These are phyloP conservation scores for Perca flavescens DNA, from an alignment of 2,113 vertebrate genomes.

Conservation along the genomic window DNA sequence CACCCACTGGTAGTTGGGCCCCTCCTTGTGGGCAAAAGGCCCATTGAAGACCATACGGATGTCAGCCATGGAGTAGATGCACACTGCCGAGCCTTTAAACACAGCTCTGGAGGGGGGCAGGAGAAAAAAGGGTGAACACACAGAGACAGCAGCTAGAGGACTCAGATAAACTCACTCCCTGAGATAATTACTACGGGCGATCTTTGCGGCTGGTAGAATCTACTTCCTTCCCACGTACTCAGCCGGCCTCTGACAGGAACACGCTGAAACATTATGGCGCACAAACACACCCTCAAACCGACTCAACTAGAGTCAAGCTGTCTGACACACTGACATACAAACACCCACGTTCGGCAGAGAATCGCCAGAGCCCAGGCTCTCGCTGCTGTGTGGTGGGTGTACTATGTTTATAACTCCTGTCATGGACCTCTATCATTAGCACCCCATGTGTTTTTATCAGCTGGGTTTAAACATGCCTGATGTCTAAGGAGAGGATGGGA, in stretches of 20 bases:
- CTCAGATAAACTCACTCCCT: constrained; percentile 47
- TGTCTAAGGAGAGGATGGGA: constrained; percentile 59
- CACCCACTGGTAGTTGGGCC: constrained; percentile 99
- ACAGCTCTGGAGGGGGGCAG: constrained; percentile 87
- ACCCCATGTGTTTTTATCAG: constrained; percentile 69
- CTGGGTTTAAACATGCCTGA: constrained; percentile 53
- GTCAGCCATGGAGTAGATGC: constrained; percentile 98
- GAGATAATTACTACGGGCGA: constrained; percentile 60
- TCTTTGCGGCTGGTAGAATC: constrained; percentile 35
- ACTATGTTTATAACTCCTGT: constrained; percentile 74
- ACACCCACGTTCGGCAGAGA: constrained; percentile 68
- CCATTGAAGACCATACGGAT: constrained; percentile 99
- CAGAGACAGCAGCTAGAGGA: constrained; percentile 32
- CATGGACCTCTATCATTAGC: constrained; percentile 75
- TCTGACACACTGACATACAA: constrained; percentile 79
- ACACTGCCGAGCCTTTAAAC: constrained; percentile 97
- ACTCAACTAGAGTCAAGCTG: constrained; percentile 70
- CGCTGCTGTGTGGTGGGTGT: constrained; percentile 67
- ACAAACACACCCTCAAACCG: constrained; percentile 55
- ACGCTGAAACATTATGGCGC: constrained; percentile 49
- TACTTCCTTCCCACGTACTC: constrained; percentile 61
- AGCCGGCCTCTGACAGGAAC: constrained; percentile 44
- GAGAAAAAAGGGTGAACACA: constrained; percentile 34
- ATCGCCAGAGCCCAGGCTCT: constrained; percentile 52
- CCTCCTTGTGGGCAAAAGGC: constrained; percentile 98